Evolutionary conservation across 2,113 vertebrate species (phyloP).

Genomic region (Carassius auratus): DNA sequence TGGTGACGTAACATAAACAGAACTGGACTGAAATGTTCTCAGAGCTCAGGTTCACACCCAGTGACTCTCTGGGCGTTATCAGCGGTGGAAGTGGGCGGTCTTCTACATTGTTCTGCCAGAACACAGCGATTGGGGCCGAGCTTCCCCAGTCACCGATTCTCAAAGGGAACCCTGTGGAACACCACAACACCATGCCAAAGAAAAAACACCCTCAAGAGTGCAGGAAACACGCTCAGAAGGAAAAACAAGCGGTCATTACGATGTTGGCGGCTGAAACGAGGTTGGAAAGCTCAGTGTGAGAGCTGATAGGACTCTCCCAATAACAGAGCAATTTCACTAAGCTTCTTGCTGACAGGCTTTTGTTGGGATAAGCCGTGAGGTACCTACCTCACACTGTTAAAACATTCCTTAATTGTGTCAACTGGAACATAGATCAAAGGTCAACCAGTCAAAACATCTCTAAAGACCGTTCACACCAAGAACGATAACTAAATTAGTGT

Average conservation of each 20-base stretch:
- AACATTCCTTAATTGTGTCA: constrained; percentile 31
- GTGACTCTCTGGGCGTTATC: constrained; percentile 64
- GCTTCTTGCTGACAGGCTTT: neutral
- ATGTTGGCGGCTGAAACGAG: constrained; percentile 40
- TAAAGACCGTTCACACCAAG: neutral
- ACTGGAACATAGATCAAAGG: constrained; percentile 27
- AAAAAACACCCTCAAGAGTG: constrained; percentile 44
- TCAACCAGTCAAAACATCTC: constrained; percentile 8
- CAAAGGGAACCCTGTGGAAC: constrained; percentile 40
- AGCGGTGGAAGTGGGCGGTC: constrained; percentile 70
- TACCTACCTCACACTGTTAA: neutral
- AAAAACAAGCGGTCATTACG: constrained; percentile 54
- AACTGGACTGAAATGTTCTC: constrained; percentile 63
- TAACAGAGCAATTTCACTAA: constrained; percentile 26
- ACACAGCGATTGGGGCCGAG: constrained; percentile 29
- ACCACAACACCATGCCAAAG: constrained; percentile 59
- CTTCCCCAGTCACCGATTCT: constrained; percentile 39
- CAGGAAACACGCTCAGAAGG: constrained; percentile 67
- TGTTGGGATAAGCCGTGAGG: constrained; percentile 32
- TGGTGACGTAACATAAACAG: constrained; percentile 65
- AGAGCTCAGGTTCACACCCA: constrained; percentile 62
- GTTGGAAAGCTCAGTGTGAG: constrained; percentile 46
- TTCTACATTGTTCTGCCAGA: constrained; percentile 66
- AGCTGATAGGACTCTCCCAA: constrained; percentile 28
- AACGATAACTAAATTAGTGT: neutral